Percentiles rank a stretch among this genome's conserved stretches.
Evolutionary conservation across 1,140 invertebrate species (phyloP).

Genomic region (Zaprionus tsacasi): DNA sequence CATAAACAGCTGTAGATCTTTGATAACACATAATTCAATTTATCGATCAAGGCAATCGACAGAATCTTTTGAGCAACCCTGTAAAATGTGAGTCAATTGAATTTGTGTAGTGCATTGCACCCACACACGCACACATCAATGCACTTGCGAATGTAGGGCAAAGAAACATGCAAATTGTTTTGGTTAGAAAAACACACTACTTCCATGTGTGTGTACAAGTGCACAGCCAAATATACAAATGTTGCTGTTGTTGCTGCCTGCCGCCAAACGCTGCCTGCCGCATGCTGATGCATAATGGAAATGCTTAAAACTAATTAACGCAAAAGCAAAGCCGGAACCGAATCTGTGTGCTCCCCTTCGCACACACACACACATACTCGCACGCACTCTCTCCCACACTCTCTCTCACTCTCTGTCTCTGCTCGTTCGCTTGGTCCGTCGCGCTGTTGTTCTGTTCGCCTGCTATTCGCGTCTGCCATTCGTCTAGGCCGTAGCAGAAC

Average conservation of each 20-base stretch:
- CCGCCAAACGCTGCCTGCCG: slow-evolving; percentile 17
- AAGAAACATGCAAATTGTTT: not conserved
- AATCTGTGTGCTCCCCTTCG: slow-evolving; percentile 35
- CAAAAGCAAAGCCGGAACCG: slow-evolving; percentile 70
- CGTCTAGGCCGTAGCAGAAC: slow-evolving; percentile 54
- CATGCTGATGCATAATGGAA: slow-evolving; percentile 73
- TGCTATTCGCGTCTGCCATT: slow-evolving; percentile 64
- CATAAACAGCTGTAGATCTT: too few species aligned
- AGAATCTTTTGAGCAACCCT: not conserved
- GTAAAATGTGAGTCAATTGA: not conserved
- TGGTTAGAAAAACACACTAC: not conserved
- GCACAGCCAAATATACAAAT: not conserved
- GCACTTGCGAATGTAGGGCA: not conserved
- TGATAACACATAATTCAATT: too few species aligned
- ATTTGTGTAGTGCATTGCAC: not conserved
- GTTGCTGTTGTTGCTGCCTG: slow-evolving; percentile 12
- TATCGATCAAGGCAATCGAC: too few species aligned
- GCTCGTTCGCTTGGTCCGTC: slow-evolving; percentile 1
- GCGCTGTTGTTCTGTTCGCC: slow-evolving; percentile 62
- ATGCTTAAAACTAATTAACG: slow-evolving; percentile 78
- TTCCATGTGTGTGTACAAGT: not conserved
- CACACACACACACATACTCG: slow-evolving; percentile 2
- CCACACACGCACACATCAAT: not conserved
- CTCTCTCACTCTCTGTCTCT: slow-evolving; percentile 15
- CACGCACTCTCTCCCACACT: not conserved